Conservation (phyloP, 2,888 invertebrate genomes). For the Dynastes hyllus region DNA sequence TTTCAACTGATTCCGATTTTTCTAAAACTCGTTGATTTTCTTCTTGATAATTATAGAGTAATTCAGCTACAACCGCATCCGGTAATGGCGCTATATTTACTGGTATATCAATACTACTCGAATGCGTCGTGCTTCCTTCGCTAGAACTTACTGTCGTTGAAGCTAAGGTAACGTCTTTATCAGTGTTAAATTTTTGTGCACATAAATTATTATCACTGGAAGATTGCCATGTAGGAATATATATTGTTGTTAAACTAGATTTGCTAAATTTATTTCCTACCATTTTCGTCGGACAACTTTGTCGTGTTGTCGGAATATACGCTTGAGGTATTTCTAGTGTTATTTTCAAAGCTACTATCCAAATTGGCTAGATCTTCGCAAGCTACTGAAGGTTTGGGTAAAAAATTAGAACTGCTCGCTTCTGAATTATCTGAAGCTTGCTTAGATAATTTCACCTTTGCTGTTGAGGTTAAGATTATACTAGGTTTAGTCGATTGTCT, state of each 20-base stretch:
- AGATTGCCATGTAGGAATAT: conserved; percentile 73
- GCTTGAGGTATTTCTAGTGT: conserved; percentile 34
- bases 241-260: conserved; percentile 73
- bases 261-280: conserved; percentile 76
- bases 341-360: conserved; percentile 76
- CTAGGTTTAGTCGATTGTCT: conserved; percentile 63
- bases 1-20: conserved; percentile 63
- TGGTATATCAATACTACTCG: conserved; percentile 75
- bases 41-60: conserved; percentile 72
- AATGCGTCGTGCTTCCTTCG: conserved; percentile 71
- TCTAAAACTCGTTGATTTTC: conserved; percentile 28
- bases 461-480: conserved; percentile 72
- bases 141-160: conserved; percentile 53
- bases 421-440: conserved; percentile 75
- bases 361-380: conserved; percentile 81
- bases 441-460: conserved; percentile 68
- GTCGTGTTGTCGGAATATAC: conserved; percentile 68
- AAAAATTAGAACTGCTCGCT: conserved; percentile 76
- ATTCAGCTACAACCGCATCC: conserved; percentile 73
- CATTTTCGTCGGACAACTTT: conserved; percentile 80
- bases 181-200: conserved; percentile 29
- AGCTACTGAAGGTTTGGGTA: conserved; percentile 73
- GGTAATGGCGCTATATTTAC: conserved; percentile 71
- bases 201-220: conserved; percentile 68
- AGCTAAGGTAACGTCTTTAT: conserved; percentile 10